Base-by-base conservation (phyloP, 2,113 vertebrate genomes). In the Poeciliopsis retropinna region DNA sequence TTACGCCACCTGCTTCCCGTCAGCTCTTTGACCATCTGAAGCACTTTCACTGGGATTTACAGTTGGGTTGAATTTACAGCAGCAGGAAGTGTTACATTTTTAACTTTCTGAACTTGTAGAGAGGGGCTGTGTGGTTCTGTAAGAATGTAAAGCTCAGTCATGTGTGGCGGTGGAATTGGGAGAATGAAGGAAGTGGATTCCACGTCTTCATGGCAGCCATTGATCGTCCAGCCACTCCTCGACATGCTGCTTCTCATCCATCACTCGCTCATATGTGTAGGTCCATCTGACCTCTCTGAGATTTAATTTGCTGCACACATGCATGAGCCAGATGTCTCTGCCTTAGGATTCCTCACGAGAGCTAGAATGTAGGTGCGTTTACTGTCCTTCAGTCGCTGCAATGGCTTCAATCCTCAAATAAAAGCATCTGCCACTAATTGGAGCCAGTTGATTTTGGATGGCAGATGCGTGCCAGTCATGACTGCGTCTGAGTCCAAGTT, bases 181-280 rank as follows among this genome's bases (percentile, higher is more conserved):
- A 75, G 72, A 91, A 91, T 87, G 80, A 84, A 80, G 82, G 72
- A 86, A 81, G 75, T 88, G 82, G 67, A 1, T 37, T 37, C 17
- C 17, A 19, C 44, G 5, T 19, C 17, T 47, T 19, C 44, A 47
- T 19, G 14, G 44, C 44, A 47, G 44, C 17, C 17, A 5, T 47
- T 17, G 14, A 17, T 47, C 17, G 17, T 47, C 17, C 44, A 19
- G 15, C 6, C 15, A 5, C 4, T 47, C 66, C 34, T 47, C 60
- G 4, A 11, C 60, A 27, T 28, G 10, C 60, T 60, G 60, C 60
- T 60, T 6, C 22, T 60, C 60, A 27, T 60, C 60, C 60, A 60
- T 17, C 44, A 19, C 44, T 5, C 44, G 19, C 17, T 47, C 44
- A 1, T 47, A 47, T 15, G 4, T 47, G 44, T 19, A 47, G 44